Evolutionary conservation across 2,888 invertebrate genomes (phyloP), one percentile per base, ranked within the genome.

Genomic region (Cheilosia scutellata): DNA sequence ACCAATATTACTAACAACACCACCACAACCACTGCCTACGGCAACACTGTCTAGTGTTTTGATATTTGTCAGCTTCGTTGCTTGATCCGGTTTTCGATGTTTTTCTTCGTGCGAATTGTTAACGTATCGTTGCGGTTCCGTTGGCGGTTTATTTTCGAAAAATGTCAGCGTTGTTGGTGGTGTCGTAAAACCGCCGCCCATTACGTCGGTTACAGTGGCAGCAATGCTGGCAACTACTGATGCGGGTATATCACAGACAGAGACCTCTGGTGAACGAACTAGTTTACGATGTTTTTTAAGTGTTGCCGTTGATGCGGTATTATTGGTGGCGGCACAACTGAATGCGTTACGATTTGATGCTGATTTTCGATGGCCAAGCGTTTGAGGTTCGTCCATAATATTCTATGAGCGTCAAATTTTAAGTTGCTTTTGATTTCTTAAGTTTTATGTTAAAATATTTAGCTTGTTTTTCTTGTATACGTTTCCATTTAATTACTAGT

Each of bases 101-200:
- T 84, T 84, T 27, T 84, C 79, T 6, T 79, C 84, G 58, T 55
- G 62, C 7, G 65, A 60, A 42, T 65, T 79, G 47, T 47, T 71
- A 1, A 75, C 7, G 51, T 70, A 49, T 31, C 55, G 40, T 58
- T 82, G 72, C 40, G 75, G 70, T 78, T 78, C 80, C 57, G 79
- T 62, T 62, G 44, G 62, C 49, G 76, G 68, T 77, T 86, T 76
- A 16, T 57, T 76, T 66, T 87, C 80, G 16, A 77, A 80, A 76
- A 79, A 72, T 80, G 79, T 76, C 58, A 87, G 66, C 40, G 87
- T 87, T 84, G 89, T 86, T 87, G 90, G 90, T 87, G 90, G 90
- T 88, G 90, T 90, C 88, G 89, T 89, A 89, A 91, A 91, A 88
- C 91, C 90, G 89, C 91, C 91, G 89, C 91, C 92, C 92, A 92